A percentile compares a stretch with the other conserved stretches of the same genome.
Conservation (phyloP, 2,888 invertebrate genomes). For the Nasonovia ribisnigri region DNA sequence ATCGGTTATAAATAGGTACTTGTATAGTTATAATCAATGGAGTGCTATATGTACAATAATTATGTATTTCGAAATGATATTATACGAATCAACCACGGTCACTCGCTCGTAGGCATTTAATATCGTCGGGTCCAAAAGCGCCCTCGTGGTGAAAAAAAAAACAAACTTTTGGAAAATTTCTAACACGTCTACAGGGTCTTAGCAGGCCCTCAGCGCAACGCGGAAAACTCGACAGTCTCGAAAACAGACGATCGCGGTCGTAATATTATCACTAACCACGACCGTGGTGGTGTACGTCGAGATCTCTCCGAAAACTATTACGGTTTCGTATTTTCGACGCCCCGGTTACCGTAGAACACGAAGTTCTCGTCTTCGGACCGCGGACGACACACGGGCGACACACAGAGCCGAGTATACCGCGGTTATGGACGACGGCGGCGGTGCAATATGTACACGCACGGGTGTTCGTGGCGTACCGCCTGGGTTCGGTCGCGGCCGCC, state of each 20-base stretch:
- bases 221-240: too few species aligned
- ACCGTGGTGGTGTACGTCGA: too few species aligned
- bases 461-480: slow-evolving; percentile 54
- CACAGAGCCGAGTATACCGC: background rate
- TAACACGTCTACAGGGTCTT: background rate
- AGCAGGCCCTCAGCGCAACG: too few species aligned
- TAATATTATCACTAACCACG: too few species aligned
- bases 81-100: background rate
- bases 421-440: background rate
- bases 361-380: too few species aligned
- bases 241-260: too few species aligned
- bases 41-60: too few species aligned
- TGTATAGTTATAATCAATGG: too few species aligned
- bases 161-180: background rate
- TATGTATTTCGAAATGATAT: background rate
- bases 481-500: slow-evolving; percentile 46
- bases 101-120: background rate
- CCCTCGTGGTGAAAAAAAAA: background rate
- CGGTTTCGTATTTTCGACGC: background rate
- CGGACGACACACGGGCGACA: background rate
- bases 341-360: too few species aligned
- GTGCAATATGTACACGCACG: background rate
- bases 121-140: background rate
- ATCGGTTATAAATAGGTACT: too few species aligned
- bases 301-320: too few species aligned